Conservation (phyloP, 2,888 invertebrate species). For the Buathra laborator region DNA sequence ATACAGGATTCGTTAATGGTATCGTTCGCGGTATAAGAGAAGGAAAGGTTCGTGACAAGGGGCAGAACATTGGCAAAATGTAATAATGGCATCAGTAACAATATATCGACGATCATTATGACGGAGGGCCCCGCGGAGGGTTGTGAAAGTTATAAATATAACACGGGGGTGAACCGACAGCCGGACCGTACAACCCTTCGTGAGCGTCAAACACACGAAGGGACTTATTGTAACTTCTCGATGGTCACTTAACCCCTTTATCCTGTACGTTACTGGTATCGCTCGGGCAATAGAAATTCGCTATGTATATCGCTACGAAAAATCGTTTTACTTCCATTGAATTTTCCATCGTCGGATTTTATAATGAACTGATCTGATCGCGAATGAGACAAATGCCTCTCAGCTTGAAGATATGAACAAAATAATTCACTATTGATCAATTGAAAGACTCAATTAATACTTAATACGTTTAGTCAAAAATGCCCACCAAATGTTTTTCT, state of each 20-base stretch:
- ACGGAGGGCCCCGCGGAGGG: constrained; percentile 30
- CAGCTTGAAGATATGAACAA: neutral
- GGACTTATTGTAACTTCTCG: constrained; percentile 58
- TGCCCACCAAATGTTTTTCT: no score
- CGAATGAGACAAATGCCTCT: neutral
- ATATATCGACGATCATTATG: constrained; percentile 46
- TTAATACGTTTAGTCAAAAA: no score
- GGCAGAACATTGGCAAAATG: neutral
- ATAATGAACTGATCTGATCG: neutral
- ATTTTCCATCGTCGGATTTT: neutral
- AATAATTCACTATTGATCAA: no score
- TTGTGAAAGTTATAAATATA: constrained; percentile 40
- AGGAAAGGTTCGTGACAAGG: neutral
- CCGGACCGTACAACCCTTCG: constrained; percentile 46
- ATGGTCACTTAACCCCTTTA: constrained; percentile 61
- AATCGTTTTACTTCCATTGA: constrained; percentile 9
- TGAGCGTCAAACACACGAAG: constrained; percentile 27
- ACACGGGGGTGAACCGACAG: constrained; percentile 18
- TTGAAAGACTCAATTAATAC: no score
- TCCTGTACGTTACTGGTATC: constrained; percentile 4
- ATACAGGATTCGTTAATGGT: constrained; percentile 3
- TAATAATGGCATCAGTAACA: constrained; percentile 45
- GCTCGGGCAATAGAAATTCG: neutral
- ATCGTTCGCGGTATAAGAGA: neutral
- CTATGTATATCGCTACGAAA: constrained; percentile 1